phyloP scores from a whole-genome alignment of 1,140 invertebrate species.

The Habropoda laboriosa region DNA sequence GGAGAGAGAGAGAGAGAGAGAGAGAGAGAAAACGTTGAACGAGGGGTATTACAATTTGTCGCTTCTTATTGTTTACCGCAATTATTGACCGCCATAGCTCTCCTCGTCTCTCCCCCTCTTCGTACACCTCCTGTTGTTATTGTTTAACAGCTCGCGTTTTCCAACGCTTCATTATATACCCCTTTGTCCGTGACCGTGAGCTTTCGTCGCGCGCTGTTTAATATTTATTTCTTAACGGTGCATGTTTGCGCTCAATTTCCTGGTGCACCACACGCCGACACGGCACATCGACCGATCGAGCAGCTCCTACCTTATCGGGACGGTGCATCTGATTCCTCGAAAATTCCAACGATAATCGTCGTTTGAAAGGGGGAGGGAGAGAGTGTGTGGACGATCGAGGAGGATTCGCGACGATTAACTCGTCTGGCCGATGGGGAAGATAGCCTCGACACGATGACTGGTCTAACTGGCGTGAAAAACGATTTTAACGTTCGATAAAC shows the following conservation, averaged over 20 bases:
- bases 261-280: neutral
- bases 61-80: slow-evolving; percentile 22
- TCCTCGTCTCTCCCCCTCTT: neutral
- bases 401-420: slow-evolving; percentile 1
- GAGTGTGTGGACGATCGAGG: neutral
- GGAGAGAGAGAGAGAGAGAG: slow-evolving; percentile 29
- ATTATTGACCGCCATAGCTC: neutral
- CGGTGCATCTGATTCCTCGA: neutral
- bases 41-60: slow-evolving; percentile 26
- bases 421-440: slow-evolving; percentile 5
- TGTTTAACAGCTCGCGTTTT: slow-evolving; percentile 17
- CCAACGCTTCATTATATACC: slow-evolving; percentile 58
- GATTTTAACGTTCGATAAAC: neutral
- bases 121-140: neutral
- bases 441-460: neutral
- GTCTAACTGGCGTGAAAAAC: too few relatives aligned
- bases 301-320: neutral
- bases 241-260: slow-evolving; percentile 24
- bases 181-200: slow-evolving; percentile 47
- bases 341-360: neutral
- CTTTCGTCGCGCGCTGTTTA: slow-evolving; percentile 59
- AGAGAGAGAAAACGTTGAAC: slow-evolving; percentile 44
- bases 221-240: slow-evolving; percentile 59
- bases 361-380: neutral
- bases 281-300: neutral